Conservation (phyloP, 2,113 vertebrate genomes). For the Rynchops niger region DNA sequence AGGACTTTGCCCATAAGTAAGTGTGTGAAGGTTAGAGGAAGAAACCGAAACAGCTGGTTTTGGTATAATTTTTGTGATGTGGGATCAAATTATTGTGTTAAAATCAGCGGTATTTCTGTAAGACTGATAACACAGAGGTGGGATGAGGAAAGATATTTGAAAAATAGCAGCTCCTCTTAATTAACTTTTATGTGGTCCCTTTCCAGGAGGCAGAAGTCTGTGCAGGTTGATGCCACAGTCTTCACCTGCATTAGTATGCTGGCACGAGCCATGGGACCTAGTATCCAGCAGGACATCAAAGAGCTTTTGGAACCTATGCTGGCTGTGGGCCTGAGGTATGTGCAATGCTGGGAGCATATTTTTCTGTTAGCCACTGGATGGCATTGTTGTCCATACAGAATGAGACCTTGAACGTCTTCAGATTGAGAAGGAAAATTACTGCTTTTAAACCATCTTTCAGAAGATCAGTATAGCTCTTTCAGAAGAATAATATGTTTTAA, state of each 20-base stretch:
- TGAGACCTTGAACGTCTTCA: background rate
- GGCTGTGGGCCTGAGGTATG: slow-evolving; percentile 94
- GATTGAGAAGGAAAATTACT: background rate
- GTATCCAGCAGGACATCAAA: slow-evolving; percentile 96
- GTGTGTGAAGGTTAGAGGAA: background rate
- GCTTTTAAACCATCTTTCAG: background rate
- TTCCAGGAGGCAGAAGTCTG: slow-evolving; percentile 91
- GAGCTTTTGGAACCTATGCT: slow-evolving; percentile 98
- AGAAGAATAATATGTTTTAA: background rate
- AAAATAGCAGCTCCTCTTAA: background rate
- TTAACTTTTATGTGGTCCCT: background rate
- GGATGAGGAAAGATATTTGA: background rate
- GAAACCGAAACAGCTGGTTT: background rate
- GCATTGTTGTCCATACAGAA: background rate
- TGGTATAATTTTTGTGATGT: background rate
- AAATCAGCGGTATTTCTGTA: background rate
- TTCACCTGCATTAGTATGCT: slow-evolving; percentile 99
- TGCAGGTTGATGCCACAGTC: slow-evolving; percentile 97
- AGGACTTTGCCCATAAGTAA: slow-evolving; percentile 98
- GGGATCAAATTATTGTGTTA: background rate
- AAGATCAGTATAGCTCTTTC: background rate
- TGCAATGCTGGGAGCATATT: background rate
- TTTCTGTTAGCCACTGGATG: background rate
- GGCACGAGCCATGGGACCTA: slow-evolving; percentile 94
- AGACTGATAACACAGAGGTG: background rate